Evolutionary conservation across 2,113 vertebrate species (phyloP).

Genomic region (Tupaia chinensis): DNA sequence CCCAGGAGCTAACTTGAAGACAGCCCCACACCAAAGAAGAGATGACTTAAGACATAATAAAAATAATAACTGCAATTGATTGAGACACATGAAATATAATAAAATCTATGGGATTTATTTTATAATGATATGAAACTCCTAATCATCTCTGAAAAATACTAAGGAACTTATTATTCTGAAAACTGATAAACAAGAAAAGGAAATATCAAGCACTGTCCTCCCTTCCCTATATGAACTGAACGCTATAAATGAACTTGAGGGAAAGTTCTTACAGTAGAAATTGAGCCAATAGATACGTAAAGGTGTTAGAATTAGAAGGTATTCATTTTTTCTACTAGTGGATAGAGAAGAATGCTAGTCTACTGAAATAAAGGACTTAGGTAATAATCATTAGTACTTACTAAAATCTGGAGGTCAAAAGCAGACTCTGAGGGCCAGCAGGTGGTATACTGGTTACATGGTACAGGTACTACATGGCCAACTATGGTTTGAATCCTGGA

Average conservation of each 20-base stretch:
- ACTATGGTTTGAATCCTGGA: no score
- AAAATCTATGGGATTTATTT: not conserved
- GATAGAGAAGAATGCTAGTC: not conserved
- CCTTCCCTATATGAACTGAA: not conserved
- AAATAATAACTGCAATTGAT: not conserved
- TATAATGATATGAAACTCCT: no score
- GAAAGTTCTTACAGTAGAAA: not conserved
- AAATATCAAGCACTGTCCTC: not conserved
- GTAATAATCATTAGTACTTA: not conserved
- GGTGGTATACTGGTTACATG: no score
- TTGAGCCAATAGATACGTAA: not conserved
- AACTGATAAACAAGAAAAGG: not conserved
- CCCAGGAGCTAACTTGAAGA: not conserved
- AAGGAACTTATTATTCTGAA: constrained; percentile 11
- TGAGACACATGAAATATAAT: not conserved
- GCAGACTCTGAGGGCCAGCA: not conserved
- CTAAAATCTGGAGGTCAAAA: not conserved
- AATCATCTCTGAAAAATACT: not conserved
- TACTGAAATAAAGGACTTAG: not conserved
- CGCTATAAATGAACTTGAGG: not conserved
- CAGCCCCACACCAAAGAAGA: not conserved
- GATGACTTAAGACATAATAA: not conserved
- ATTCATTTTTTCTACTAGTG: not conserved
- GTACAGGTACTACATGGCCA: no score
- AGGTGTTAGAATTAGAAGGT: not conserved